Evolutionary conservation across 53 echinoderm and acorn worm species (phyloP), one percentile per base, ranked within the genome.

Genomic region (Apostichopus leukothele): DNA sequence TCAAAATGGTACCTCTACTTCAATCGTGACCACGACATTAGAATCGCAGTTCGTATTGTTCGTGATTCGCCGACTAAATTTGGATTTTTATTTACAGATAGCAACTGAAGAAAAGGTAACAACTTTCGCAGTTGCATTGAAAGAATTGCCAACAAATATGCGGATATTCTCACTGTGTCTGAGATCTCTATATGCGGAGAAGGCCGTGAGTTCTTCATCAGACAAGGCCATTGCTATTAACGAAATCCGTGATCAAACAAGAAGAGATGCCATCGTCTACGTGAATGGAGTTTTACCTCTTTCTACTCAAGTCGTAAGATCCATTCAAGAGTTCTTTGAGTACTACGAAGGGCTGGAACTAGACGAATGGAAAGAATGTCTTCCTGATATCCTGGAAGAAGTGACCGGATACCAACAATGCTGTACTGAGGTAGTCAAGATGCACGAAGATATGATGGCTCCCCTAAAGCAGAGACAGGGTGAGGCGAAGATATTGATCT

Each of bases 401-500:
- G 81, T 53, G 52, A 75, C n/a, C 18, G 88, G 76, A 19, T 88
- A 88, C 88, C 53, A 21, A n/a, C 88, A 88, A 60, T 88, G 88
- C 22, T 88, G 88, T 4, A 1, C 3, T 1, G 88, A 76, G 76
- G 9, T 88, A 21, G 57, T 75, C 1, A 11, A 53, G 25, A 53
- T 88, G 76, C 88, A 88, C 53, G 76, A 88, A 53, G 75, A 76
- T 3, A 51, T 88, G 9, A 75, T 88, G 76, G 39, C 16, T 7
- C 88, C 88, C 20, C 76, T 88, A 5, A 88, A 88, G 60, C 57
- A 20, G 26, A 51, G 54, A 6, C 51, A 75, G 54, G 88, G 76
- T 75, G 76, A 76, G 57, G 88, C 88, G 39, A 88, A 88, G 53
- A 11, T 88, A 22, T 8, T 88, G 5, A 12, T 88, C 14, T 4